A percentile compares a stretch with the other conserved stretches of the same genome.
Conservation (phyloP, 1,140 invertebrate species). For the Plutomurus gul region DNA sequence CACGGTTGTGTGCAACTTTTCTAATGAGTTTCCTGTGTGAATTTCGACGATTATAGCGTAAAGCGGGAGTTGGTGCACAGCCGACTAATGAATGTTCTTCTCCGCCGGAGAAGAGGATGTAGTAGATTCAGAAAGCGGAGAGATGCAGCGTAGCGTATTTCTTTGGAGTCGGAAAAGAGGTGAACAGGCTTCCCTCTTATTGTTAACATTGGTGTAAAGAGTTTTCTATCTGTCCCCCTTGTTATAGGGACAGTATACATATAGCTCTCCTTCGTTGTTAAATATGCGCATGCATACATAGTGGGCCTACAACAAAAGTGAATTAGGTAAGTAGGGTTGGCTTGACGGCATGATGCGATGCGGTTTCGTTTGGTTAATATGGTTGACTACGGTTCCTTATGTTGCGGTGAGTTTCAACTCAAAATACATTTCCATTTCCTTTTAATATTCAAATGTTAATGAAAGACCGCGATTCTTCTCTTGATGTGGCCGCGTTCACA, state of each 20-base stretch:
- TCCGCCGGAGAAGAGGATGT: conserved; percentile 1
- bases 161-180: neutral
- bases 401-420: neutral
- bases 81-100: conserved; percentile 16
- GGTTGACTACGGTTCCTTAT: too few relatives aligned
- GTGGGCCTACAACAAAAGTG: too few relatives aligned
- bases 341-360: neutral
- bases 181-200: too few relatives aligned
- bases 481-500: too few relatives aligned
- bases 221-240: too few relatives aligned
- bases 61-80: conserved; percentile 5
- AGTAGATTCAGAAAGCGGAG: neutral
- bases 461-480: neutral
- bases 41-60: neutral
- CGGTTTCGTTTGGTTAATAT: neutral
- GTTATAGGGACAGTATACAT: too few relatives aligned
- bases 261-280: too few relatives aligned
- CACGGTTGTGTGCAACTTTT: neutral
- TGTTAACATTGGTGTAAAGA: too few relatives aligned
- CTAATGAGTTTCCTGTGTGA: conserved; percentile 18
- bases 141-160: neutral
- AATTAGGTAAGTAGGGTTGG: neutral
- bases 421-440: neutral
- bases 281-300: too few relatives aligned
- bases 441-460: conserved; percentile 22